Evolutionary conservation across 2,888 invertebrate genomes (phyloP).

Genomic region (Papilio elwesi): DNA sequence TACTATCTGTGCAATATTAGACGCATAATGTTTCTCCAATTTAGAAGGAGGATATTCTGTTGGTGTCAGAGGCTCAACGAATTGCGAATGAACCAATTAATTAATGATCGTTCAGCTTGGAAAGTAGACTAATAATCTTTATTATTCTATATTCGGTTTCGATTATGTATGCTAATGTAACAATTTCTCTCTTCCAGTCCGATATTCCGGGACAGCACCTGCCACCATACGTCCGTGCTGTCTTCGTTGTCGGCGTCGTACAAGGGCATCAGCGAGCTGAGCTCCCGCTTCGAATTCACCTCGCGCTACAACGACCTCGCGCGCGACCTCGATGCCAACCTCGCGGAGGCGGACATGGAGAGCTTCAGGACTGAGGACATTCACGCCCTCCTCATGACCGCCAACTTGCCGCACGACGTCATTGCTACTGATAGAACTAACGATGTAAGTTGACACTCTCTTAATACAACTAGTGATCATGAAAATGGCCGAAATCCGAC

Average conservation of each 20-base stretch:
- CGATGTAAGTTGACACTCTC: constrained; percentile 69
- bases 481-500: not conserved
- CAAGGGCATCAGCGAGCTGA: constrained; percentile 87
- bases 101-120: too few relatives aligned
- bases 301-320: constrained; percentile 93
- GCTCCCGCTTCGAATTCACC: constrained; percentile 79
- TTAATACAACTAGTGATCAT: not conserved
- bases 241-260: constrained; percentile 92
- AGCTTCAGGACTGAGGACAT: constrained; percentile 96
- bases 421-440: constrained; percentile 79
- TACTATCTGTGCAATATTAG: not conserved
- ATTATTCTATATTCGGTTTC: not conserved
- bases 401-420: constrained; percentile 88
- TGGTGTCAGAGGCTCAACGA: too few relatives aligned
- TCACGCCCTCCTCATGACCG: constrained; percentile 90
- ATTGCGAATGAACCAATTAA: too few relatives aligned
- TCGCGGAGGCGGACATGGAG: constrained; percentile 98
- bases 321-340: constrained; percentile 94
- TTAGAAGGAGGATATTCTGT: too few relatives aligned
- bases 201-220: constrained; percentile 91
- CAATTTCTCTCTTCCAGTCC: constrained; percentile 73
- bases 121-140: too few relatives aligned
- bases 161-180: not conserved
- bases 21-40: not conserved
- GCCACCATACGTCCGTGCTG: constrained; percentile 91